Evolutionary conservation across 2,888 invertebrate genomes (phyloP).

Genomic region (Drosophila maculinotata): DNA sequence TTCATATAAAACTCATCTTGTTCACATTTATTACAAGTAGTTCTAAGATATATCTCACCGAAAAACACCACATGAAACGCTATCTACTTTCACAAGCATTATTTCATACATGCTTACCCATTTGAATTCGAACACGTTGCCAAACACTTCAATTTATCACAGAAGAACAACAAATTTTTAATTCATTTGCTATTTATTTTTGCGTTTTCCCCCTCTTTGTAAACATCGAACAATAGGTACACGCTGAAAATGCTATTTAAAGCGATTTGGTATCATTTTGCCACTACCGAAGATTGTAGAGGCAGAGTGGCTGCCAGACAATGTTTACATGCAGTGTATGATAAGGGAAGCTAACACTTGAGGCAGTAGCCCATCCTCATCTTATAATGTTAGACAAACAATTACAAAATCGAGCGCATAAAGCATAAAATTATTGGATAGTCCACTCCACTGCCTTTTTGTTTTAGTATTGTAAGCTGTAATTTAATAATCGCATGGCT

Average conservation of each 20-base stretch:
- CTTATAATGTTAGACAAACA: constrained; percentile 20
- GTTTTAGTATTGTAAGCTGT: constrained; percentile 12
- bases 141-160: constrained; percentile 40
- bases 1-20: background rate
- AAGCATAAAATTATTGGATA: background rate
- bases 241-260: constrained; percentile 64
- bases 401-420: constrained; percentile 7
- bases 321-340: constrained; percentile 56
- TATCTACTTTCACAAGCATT: background rate
- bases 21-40: background rate
- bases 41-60: constrained; percentile 2
- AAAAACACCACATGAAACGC: background rate
- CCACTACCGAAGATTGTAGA: constrained; percentile 33
- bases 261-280: constrained; percentile 64
- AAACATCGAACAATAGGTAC: constrained; percentile 32
- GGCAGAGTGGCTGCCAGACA: constrained; percentile 27
- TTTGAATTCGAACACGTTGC: constrained; percentile 6
- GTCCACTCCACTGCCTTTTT: background rate
- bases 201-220: background rate
- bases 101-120: background rate
- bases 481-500: constrained; percentile 30
- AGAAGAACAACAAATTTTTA: constrained; percentile 36
- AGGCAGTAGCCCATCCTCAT: background rate
- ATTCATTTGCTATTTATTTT: constrained; percentile 55
- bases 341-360: constrained; percentile 47